Evolutionary conservation across 2,113 vertebrate species (phyloP), one percentile per base, ranked within the genome.

Genomic region (Aegotheles bennettii): DNA sequence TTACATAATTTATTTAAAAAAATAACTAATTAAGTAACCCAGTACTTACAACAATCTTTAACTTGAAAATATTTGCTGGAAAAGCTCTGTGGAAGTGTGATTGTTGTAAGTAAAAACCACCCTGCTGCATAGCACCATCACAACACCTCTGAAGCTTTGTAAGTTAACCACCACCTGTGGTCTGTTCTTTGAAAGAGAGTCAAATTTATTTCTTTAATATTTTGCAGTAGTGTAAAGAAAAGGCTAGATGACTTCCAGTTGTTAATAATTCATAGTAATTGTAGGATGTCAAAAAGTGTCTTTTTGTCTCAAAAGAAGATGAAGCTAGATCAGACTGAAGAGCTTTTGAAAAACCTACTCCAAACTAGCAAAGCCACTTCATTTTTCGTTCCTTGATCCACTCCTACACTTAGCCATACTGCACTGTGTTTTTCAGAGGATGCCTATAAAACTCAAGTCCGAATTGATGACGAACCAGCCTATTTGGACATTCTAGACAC

Each of bases 401-500:
- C 7, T 56, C 7, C 8, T 53, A n/a, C 74, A 7, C 40, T 92
- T 88, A 94, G 59, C 12, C 4, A 2, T 48, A 54, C 68, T 90
- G 35, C 26, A 40, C 35, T 94, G 3, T 94, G 43, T 96, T 95
- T 97, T 97, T 89, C 96, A 98, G 98, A 98, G 95, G 98, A 98
- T 95, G 98, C 98, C 53, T 98, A 98, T 91, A 98, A 98, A 95
- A 98, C 98, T 56, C 97, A 98, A 92, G 97, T 98, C 25, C 96
- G 96, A 87, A 98, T 98, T 35, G 97, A 98, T 93, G 97, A 98
- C 4, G 95, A 98, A 29, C 97, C 97, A 47, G 98, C 97, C 28
- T 98, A 98, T 74, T 81, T 98, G 96, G 98, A 98, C 79, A 98
- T 98, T 93, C 88, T 98, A 84, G 98, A 98, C 70, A 98, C 98